phyloP scores from a whole-genome alignment of 1,140 invertebrate genomes.

The Panagrolaimus sp. region DNA sequence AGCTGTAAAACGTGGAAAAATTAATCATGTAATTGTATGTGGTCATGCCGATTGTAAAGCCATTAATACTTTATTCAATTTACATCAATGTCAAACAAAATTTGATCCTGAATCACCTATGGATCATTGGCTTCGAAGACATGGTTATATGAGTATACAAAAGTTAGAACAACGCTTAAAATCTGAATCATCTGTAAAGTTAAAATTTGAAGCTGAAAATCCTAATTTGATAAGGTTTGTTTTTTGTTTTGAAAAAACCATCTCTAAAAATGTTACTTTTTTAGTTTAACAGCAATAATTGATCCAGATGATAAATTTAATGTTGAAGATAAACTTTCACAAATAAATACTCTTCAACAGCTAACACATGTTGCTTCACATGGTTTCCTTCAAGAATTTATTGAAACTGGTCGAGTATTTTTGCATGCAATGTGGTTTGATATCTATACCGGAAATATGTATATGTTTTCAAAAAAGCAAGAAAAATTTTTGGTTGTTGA shows the following conservation, averaged over 20 bases:
- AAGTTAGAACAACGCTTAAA: constrained; percentile 74
- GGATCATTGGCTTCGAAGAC: constrained; percentile 80
- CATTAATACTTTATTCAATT: constrained; percentile 80
- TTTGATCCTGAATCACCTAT: constrained; percentile 78
- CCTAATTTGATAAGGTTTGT: constrained; percentile 41
- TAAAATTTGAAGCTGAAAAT: constrained; percentile 50
- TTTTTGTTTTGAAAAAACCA: not conserved
- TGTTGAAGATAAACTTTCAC: constrained; percentile 83
- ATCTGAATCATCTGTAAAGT: constrained; percentile 1
- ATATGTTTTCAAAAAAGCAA: constrained; percentile 43
- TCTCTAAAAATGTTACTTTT: constrained; percentile 5
- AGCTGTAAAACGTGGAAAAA: constrained; percentile 83
- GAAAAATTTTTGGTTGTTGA: constrained; percentile 40
- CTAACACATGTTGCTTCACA: constrained; percentile 88
- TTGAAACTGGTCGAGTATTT: constrained; percentile 75
- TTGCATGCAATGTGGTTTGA: constrained; percentile 93
- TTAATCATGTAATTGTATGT: constrained; percentile 85
- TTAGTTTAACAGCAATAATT: constrained; percentile 82
- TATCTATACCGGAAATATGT: constrained; percentile 90
- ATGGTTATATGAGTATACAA: constrained; percentile 73
- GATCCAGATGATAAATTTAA: constrained; percentile 83
- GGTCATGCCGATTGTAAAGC: constrained; percentile 96
- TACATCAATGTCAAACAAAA: constrained; percentile 71
- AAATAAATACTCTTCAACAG: constrained; percentile 86
- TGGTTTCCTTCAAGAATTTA: constrained; percentile 76